A percentile compares a stretch with the other conserved stretches of the same genome.
Conservation (phyloP, 37 sponge, comb jelly and placozoan species). For the Cliona cf. orientalis region DNA sequence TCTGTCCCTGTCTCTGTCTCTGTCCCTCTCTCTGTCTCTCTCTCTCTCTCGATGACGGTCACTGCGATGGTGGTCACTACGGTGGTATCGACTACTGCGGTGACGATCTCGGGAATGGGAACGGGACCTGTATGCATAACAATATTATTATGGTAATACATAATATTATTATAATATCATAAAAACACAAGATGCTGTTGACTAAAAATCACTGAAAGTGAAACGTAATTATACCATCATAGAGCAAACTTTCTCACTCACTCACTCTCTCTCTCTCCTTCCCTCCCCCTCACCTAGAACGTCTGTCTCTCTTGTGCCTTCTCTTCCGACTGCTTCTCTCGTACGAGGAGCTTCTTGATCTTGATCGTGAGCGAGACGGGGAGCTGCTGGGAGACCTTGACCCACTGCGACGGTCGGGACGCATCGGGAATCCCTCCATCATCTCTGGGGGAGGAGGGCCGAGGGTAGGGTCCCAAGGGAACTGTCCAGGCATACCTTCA, state of each 20-base stretch:
- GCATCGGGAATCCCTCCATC: conserved; percentile 13
- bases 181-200: no score
- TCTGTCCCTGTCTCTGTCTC: conserved; percentile 60
- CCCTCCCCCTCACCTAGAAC: conserved; percentile 20
- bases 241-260: no score
- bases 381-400: conserved; percentile 43
- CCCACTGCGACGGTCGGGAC: conserved; percentile 21
- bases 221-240: no score
- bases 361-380: conserved; percentile 39
- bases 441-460: conserved; percentile 68
- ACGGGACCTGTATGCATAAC: conserved; percentile 24
- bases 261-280: no score
- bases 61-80: conserved; percentile 55
- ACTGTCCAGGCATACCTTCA: conserved; percentile 1
- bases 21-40: conserved; percentile 49
- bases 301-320: conserved; percentile 26
- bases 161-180: no score
- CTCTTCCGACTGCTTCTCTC: conserved; percentile 31
- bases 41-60: conserved; percentile 78
- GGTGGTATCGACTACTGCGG: conserved; percentile 41
- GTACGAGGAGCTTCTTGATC: conserved; percentile 65
- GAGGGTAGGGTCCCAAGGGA: conserved; percentile 79
- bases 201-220: no score
- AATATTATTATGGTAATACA: no score
- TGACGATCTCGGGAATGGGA: conserved; percentile 23